phyloP scores from a whole-genome alignment of 2,888 invertebrate genomes.

The Monopis laevigella region DNA sequence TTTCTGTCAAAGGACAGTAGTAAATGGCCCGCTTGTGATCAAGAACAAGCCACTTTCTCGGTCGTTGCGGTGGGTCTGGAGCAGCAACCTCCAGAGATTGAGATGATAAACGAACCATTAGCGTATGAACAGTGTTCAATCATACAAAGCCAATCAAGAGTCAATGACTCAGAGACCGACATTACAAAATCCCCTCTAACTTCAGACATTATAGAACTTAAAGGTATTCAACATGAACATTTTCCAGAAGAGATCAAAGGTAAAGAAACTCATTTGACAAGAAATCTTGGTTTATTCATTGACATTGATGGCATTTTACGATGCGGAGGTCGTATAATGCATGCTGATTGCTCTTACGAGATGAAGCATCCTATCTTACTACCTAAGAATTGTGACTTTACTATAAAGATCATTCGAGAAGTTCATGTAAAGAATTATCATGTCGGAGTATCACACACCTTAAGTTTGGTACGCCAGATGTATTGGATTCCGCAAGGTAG shows the following conservation, averaged over 20 bases:
- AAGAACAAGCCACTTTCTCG: too few species aligned
- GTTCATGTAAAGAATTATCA: constrained; percentile 18
- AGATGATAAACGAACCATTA: too few species aligned
- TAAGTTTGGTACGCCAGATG: constrained; percentile 15
- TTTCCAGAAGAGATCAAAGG: constrained; percentile 15
- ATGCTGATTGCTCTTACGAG: constrained; percentile 14
- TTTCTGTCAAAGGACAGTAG: too few species aligned
- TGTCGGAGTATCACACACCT: constrained; percentile 18
- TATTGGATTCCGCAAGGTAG: constrained; percentile 21
- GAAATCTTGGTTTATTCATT: constrained; percentile 16
- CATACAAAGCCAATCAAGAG: too few species aligned
- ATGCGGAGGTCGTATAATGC: constrained; percentile 16
- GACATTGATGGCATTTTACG: constrained; percentile 17
- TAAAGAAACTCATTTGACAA: constrained; percentile 14
- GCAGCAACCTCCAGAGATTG: too few species aligned
- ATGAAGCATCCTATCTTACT: constrained; percentile 14
- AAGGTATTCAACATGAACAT: constrained; percentile 12
- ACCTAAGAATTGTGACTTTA: constrained; percentile 16
- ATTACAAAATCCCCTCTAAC: too few species aligned
- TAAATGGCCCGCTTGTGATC: too few species aligned
- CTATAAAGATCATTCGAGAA: constrained; percentile 14
- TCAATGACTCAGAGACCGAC: too few species aligned
- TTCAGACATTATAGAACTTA: too few species aligned
- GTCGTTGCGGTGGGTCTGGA: too few species aligned
- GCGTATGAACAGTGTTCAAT: too few species aligned